Conservation (phyloP, 2,888 invertebrate genomes). For the Agonopterix subpropinquella region DNA sequence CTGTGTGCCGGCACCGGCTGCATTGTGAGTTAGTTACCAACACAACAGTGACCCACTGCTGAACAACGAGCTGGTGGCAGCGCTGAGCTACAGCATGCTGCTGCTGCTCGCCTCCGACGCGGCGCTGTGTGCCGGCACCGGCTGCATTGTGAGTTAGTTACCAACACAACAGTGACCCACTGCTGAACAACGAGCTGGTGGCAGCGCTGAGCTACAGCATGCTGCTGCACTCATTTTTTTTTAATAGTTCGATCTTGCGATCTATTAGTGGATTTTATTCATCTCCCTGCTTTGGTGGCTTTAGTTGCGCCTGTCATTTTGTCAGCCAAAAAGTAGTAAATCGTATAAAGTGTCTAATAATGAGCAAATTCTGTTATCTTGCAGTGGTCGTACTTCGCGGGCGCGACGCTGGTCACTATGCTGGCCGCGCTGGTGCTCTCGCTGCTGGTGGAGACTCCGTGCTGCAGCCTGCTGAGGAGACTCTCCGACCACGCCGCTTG, state of each 20-base stretch:
- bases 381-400: conserved; percentile 72
- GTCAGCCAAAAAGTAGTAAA: too few species aligned
- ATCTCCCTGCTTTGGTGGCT: too few species aligned
- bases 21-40: conserved; percentile 61
- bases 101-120: conserved; percentile 62
- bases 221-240: too few species aligned
- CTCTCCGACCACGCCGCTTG: conserved; percentile 52
- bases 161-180: conserved; percentile 55
- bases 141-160: conserved; percentile 60
- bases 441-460: conserved; percentile 77
- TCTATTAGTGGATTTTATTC: too few species aligned
- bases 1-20: conserved; percentile 61
- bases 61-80: conserved; percentile 56
- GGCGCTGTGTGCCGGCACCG: conserved; percentile 57
- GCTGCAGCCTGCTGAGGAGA: conserved; percentile 69
- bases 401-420: conserved; percentile 57
- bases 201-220: conserved; percentile 72
- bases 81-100: conserved; percentile 71
- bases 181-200: conserved; percentile 53
- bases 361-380: too few species aligned
- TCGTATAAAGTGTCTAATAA: too few species aligned
- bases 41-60: conserved; percentile 58
- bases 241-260: too few species aligned
- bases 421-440: conserved; percentile 60
- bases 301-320: too few species aligned